Evolutionary conservation across 2,888 invertebrate genomes (phyloP), one percentile per base, ranked within the genome.

Genomic region (Poecilus cupreus): DNA sequence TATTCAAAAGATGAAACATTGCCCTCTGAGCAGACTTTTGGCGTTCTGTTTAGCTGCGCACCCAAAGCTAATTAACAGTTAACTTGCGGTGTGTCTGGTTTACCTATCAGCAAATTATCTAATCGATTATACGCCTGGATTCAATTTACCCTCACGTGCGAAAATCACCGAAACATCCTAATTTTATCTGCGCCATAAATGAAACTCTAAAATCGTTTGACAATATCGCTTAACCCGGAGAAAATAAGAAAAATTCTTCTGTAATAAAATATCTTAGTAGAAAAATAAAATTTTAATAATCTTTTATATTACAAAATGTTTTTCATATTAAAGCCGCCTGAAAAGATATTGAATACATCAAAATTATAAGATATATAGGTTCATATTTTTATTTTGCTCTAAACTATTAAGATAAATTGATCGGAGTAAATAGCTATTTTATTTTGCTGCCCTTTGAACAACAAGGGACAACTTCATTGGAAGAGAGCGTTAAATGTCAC

Each of bases 101-200:
- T 24, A 13, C 22, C 60, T 26, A 60, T 60, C 11, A 60, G 60
- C 60, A 26, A 60, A 60, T 60, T 60, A 60, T 26, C 24, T 60
- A 60, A 60, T 60, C 60, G 60, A 60, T 60, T 60, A 24, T n/a
- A 60, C 60, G 26, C 22, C n/a, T 13, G 32, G 60, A n/a, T 22
- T 24, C n/a, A 60, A 60, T 8, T 24, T 22, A 3, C 54, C 13
- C 13, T n/a, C 60, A 60, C 60, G 24, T 60, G 60, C 60, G 60
- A 32, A 43, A 60, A 60, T 60, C 26, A 60, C n/a, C 60, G 0
- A 22, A 60, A 60, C 26, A 32, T 8, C 32, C 32, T 32, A 32
- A 32, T 32, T 32, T 32, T 32, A 32, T 32, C 32, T 32, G 8
- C 32, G 32, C 32, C 32, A 1, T 1, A 3, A 32, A 2, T 32